Conservation (phyloP, 2,113 vertebrate species). For the Marmota monax region DNA sequence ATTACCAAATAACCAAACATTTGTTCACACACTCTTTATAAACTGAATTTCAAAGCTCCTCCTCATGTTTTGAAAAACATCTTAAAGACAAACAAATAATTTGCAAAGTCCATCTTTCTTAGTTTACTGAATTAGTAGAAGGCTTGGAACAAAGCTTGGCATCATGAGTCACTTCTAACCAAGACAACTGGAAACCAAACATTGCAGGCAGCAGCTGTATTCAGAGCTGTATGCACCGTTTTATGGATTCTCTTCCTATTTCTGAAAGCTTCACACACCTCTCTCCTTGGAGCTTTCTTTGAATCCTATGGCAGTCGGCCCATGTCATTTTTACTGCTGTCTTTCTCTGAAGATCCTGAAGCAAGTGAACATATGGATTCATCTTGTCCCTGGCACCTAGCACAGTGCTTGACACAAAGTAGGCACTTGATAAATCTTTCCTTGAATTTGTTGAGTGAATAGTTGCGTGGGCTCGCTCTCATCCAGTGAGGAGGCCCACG, state of each 20-base stretch:
- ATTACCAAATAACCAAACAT: background rate
- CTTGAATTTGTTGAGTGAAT: background rate
- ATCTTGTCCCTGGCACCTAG: background rate
- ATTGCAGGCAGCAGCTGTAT: background rate
- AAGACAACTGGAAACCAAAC: slow-evolving; percentile 15
- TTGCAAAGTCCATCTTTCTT: slow-evolving; percentile 59
- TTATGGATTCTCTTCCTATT: background rate
- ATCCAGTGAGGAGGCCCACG: no score
- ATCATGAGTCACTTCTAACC: background rate
- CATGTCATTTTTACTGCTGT: background rate
- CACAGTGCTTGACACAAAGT: background rate
- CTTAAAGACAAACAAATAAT: background rate
- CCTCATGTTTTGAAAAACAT: background rate
- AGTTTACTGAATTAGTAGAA: slow-evolving; percentile 47
- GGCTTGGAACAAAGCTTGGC: background rate
- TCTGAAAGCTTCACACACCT: background rate
- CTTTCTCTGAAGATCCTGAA: background rate
- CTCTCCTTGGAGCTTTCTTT: background rate
- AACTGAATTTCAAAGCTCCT: slow-evolving; percentile 21
- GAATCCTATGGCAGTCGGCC: background rate
- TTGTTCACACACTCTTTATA: slow-evolving; percentile 28
- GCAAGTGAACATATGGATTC: background rate
- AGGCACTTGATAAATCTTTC: slow-evolving; percentile 11
- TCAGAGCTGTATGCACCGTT: background rate
- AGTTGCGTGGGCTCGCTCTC: no score